These are phyloP conservation scores for Cyprinodon brontotheroides DNA, from an alignment of 2,113 vertebrate genomes.

Conservation along the genomic window DNA sequence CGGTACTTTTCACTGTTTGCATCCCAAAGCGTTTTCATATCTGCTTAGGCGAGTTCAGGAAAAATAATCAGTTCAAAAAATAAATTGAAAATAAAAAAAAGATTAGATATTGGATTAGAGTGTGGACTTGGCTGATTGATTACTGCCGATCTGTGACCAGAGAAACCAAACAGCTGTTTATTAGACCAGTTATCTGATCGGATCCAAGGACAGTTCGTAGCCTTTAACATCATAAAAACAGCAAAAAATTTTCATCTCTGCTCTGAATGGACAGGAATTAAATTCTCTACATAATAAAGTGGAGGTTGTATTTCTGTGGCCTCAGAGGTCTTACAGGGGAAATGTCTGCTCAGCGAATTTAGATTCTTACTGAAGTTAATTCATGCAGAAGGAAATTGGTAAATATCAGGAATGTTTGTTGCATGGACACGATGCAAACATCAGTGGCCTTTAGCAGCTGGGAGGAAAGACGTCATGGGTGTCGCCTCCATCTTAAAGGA, in stretches of 20 bases:
- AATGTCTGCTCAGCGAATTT: neutral
- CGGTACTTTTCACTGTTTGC: no score
- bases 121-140: neutral
- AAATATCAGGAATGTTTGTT: neutral
- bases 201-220: neutral
- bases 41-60: rapidly evolving
- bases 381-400: neutral
- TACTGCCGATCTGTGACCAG: neutral
- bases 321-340: neutral
- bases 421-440: neutral
- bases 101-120: neutral
- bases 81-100: neutral
- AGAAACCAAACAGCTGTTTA: neutral
- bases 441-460: neutral
- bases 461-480: neutral
- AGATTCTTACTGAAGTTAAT: neutral
- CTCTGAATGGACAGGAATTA: no score
- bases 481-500: neutral
- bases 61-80: neutral
- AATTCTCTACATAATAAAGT: no score
- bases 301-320: no score
- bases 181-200: neutral
- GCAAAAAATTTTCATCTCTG: no score
- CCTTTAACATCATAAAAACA: neutral
- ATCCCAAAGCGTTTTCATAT: neutral